These are phyloP conservation scores for Tragelaphus eurycerus DNA, from an alignment of 2,797 vertebrate species.

Conservation along the genomic window DNA sequence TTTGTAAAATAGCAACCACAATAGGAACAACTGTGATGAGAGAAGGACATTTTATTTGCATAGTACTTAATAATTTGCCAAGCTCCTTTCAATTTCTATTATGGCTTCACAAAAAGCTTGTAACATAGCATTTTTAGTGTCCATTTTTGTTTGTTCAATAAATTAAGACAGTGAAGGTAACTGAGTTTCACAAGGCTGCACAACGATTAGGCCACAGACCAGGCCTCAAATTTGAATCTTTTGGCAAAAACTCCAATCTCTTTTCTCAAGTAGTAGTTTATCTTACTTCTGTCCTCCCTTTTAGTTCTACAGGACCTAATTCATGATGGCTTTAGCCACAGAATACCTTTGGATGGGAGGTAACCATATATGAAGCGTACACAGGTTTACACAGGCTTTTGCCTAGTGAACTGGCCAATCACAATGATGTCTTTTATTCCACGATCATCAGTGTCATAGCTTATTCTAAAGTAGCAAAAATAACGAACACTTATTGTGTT, in stretches of 20 bases:
- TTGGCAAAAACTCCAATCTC: background rate
- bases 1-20: slow-evolving; percentile 49
- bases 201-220: background rate
- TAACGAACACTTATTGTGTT: background rate
- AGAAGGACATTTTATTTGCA: slow-evolving; percentile 34
- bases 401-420: background rate
- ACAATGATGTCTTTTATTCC: slow-evolving; percentile 1
- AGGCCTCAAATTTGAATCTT: background rate
- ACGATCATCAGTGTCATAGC: background rate
- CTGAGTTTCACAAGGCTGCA: slow-evolving; percentile 11
- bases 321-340: background rate
- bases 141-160: slow-evolving; percentile 24
- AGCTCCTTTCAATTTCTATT: slow-evolving; percentile 41
- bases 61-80: slow-evolving; percentile 29
- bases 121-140: background rate
- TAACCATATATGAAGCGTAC: background rate
- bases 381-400: background rate
- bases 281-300: background rate
- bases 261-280: background rate
- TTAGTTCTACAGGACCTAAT: background rate
- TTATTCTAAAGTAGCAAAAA: slow-evolving; percentile 17
- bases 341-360: background rate
- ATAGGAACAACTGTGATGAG: slow-evolving; percentile 8
- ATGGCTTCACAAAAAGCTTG: slow-evolving; percentile 24
- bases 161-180: slow-evolving; percentile 36